These are phyloP conservation scores for Stichopus chloronotus DNA, from an alignment of 35 echinoderm and acorn worm species.

Conservation along the genomic window DNA sequence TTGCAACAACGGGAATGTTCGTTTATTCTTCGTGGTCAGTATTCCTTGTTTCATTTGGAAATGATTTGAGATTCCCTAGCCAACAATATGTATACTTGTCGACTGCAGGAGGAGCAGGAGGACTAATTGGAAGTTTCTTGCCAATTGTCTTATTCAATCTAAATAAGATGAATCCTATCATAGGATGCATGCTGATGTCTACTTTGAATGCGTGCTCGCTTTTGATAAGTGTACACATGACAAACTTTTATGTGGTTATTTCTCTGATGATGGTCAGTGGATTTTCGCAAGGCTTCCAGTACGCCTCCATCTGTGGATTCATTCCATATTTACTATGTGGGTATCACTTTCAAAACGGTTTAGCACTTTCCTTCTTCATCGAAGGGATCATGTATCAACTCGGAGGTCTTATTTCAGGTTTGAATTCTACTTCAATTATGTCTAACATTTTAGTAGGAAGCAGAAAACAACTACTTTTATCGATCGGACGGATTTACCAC, in stretches of 20 bases:
- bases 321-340: conserved; percentile 15
- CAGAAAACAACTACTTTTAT: too few species aligned
- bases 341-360: neutral
- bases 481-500: too few species aligned
- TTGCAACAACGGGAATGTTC: conserved; percentile 4
- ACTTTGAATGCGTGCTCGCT: neutral
- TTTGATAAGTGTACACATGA: neutral
- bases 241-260: neutral
- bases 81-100: conserved; percentile 21
- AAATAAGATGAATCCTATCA: conserved; percentile 9
- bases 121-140: neutral
- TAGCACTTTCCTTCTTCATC: conserved; percentile 1
- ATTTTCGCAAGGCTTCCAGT: conserved; percentile 20
- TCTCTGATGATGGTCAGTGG: conserved; percentile 17
- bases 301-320: conserved; percentile 14
- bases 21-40: conserved; percentile 48
- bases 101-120: conserved; percentile 11
- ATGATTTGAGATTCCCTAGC: neutral
- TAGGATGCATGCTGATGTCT: neutral
- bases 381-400: conserved; percentile 35
- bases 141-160: conserved; percentile 5
- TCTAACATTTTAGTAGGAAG: too few species aligned
- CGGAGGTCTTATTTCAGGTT: conserved; percentile 32
- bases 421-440: neutral
- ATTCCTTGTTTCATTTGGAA: conserved; percentile 36